Conservation (phyloP, 2,113 vertebrate genomes). For the Diadophis punctatus region DNA sequence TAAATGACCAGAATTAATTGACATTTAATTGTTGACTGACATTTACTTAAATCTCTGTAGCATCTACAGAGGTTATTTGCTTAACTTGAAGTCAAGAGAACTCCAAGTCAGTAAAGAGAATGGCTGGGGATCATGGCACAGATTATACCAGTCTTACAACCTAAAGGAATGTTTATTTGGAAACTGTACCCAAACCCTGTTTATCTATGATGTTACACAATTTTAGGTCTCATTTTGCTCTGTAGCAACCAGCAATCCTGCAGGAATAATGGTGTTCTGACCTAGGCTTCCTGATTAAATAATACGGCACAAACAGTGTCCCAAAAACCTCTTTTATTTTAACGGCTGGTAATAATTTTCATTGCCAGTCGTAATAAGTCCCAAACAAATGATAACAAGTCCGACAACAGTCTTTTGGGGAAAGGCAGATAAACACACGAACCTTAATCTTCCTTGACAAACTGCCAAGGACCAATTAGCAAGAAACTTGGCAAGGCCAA, state of each 20-base stretch:
- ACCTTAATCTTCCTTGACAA: too few species aligned
- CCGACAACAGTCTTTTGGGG: too few species aligned
- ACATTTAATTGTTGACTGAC: neutral
- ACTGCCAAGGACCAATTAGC: too few species aligned
- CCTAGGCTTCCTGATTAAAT: too few species aligned
- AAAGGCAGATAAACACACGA: too few species aligned
- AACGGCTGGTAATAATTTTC: too few species aligned
- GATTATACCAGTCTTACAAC: neutral
- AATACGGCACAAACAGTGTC: too few species aligned
- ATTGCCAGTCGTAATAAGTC: too few species aligned
- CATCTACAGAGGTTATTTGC: neutral
- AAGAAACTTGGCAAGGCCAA: too few species aligned
- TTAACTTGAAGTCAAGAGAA: neutral
- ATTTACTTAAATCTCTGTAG: neutral
- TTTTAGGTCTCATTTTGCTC: neutral
- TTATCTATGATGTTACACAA: neutral
- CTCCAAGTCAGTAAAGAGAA: neutral
- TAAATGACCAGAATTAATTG: neutral
- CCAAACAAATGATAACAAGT: too few species aligned
- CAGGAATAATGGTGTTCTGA: neutral
- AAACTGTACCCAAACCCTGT: neutral
- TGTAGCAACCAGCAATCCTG: neutral
- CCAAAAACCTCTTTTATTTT: too few species aligned
- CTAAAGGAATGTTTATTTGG: neutral
- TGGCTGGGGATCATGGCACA: neutral